These are phyloP conservation scores for Taenioides sp. DNA, from an alignment of 2,797 vertebrate genomes.

Conservation along the genomic window DNA sequence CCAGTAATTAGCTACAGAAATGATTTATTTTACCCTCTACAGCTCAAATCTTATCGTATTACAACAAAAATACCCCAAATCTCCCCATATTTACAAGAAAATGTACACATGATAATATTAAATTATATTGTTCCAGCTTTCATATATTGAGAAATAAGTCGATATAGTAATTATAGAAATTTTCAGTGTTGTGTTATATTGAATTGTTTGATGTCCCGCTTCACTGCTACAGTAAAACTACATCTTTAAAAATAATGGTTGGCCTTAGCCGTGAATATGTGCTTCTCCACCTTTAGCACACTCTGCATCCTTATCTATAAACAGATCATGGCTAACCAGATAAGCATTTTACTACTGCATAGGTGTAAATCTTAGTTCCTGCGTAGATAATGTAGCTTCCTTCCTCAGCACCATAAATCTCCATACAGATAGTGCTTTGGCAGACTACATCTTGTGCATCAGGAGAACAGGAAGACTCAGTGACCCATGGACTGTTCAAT, in stretches of 20 bases:
- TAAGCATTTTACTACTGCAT: neutral
- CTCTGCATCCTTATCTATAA: neutral
- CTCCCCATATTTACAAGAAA: too few relatives aligned
- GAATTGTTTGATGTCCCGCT: too few relatives aligned
- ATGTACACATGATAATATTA: too few relatives aligned
- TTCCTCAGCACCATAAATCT: conserved; percentile 15
- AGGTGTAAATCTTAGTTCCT: neutral
- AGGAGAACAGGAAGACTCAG: conserved; percentile 70
- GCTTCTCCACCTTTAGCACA: neutral
- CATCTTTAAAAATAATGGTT: neutral
- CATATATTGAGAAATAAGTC: too few relatives aligned
- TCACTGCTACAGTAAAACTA: neutral
- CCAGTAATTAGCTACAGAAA: too few relatives aligned
- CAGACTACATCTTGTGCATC: conserved; percentile 54
- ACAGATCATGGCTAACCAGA: neutral
- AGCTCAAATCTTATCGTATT: too few relatives aligned
- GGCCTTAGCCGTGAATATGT: neutral
- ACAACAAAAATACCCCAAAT: too few relatives aligned
- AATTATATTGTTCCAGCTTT: too few relatives aligned
- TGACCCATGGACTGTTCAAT: conserved; percentile 80
- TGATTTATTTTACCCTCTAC: too few relatives aligned
- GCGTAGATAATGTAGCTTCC: conserved; percentile 13
- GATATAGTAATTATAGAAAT: too few relatives aligned
- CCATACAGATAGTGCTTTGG: conserved; percentile 35
- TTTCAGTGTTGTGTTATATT: neutral